phyloP scores from a whole-genome alignment of 53 echinoderm and acorn worm genomes.

The Mesocentrotus franciscanus region DNA sequence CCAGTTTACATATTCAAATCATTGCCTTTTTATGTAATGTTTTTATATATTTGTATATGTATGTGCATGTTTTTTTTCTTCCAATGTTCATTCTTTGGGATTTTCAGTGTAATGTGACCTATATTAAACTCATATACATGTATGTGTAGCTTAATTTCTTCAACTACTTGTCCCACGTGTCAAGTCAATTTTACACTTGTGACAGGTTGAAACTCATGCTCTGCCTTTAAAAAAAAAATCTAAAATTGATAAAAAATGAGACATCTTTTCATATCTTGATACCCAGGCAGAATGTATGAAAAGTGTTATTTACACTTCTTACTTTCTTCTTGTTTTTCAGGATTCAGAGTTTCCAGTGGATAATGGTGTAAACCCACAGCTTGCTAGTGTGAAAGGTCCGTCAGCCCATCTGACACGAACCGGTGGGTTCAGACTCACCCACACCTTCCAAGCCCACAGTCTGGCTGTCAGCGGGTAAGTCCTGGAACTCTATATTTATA shows the following conservation, averaged over 20 bases:
- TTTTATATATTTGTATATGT: neutral
- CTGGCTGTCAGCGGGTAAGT: conserved; percentile 94
- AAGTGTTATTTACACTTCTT: neutral
- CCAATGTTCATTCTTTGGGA: neutral
- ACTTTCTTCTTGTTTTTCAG: conserved; percentile 36
- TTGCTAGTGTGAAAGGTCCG: conserved; percentile 91
- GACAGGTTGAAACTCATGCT: too few relatives aligned
- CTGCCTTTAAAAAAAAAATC: too few relatives aligned
- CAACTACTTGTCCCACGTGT: too few relatives aligned
- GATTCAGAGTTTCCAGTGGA: conserved; percentile 94
- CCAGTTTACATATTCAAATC: neutral
- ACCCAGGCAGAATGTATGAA: too few relatives aligned
- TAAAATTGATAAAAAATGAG: too few relatives aligned
- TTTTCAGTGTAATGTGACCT: neutral
- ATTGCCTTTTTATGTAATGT: neutral
- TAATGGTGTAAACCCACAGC: conserved; percentile 85
- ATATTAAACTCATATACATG: neutral
- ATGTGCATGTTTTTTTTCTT: neutral
- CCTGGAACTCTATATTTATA: neutral
- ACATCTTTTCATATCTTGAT: too few relatives aligned
- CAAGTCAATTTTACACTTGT: too few relatives aligned
- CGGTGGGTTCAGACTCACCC: conserved; percentile 92
- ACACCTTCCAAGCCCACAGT: conserved; percentile 93
- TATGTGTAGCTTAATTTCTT: too few relatives aligned
- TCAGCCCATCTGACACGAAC: conserved; percentile 95